Percentiles rank a stretch among this genome's conserved stretches.
These are phyloP conservation scores for Seladonia tumulorum DNA, from an alignment of 2,888 invertebrate genomes.

Conservation along the genomic window DNA sequence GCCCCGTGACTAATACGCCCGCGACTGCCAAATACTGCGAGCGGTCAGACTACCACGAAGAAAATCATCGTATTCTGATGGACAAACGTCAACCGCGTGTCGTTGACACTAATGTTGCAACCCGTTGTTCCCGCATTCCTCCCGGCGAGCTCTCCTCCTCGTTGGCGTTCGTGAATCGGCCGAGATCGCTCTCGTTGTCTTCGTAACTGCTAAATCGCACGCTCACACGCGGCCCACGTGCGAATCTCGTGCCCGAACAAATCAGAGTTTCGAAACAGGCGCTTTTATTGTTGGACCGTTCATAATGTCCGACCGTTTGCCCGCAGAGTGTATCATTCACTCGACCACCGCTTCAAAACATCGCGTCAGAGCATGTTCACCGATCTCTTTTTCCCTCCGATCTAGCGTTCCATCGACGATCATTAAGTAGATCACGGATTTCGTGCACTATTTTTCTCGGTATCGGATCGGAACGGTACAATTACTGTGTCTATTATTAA, in stretches of 20 bases:
- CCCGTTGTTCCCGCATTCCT: not conserved
- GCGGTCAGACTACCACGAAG: constrained; percentile 14
- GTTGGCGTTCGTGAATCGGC: constrained; percentile 2
- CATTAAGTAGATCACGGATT: not conserved
- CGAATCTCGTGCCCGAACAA: not conserved
- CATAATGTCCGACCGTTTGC: not conserved
- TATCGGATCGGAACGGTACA: too few species aligned
- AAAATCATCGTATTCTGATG: constrained; percentile 34
- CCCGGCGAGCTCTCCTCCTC: constrained; percentile 10
- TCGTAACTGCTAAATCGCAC: not conserved
- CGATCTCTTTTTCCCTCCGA: not conserved
- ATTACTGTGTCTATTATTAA: too few species aligned
- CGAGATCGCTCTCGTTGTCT: not conserved
- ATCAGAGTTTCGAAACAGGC: not conserved
- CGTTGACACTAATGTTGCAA: constrained; percentile 53
- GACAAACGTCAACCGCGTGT: constrained; percentile 36
- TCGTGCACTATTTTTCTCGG: too few species aligned
- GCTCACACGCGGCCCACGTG: constrained; percentile 25
- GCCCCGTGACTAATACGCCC: constrained; percentile 49
- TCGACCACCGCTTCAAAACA: not conserved
- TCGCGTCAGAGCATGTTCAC: not conserved
- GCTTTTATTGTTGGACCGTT: not conserved
- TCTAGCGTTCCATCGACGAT: not conserved
- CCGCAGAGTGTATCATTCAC: not conserved
- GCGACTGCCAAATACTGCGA: constrained; percentile 40